phyloP scores from a whole-genome alignment of 1,140 invertebrate species.

The Heliconius nattereri region DNA sequence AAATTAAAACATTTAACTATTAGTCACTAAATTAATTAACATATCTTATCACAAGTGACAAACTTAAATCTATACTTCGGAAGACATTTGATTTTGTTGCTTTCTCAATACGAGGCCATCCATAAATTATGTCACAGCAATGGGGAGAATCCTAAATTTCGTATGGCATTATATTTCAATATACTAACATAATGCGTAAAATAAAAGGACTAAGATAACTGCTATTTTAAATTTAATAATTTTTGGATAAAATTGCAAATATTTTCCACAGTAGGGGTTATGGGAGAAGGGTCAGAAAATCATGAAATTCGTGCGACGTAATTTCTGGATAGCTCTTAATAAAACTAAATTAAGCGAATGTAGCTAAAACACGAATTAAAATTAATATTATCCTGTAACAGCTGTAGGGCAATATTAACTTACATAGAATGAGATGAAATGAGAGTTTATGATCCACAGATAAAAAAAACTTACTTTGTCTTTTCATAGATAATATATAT shows the following conservation, averaged over 20 bases:
- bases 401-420: constrained; percentile 35
- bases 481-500: not conserved
- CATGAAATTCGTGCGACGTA: no score
- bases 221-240: no score
- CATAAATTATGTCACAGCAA: no score
- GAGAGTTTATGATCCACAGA: not conserved
- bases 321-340: no score
- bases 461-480: not conserved
- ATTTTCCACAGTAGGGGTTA: no score
- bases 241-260: no score
- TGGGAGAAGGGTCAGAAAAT: no score
- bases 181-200: no score
- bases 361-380: not conserved
- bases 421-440: not conserved
- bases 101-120: not conserved
- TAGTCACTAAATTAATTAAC: constrained; percentile 5
- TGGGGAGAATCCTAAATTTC: no score
- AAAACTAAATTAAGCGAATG: no score
- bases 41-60: constrained; percentile 32
- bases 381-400: constrained; percentile 36
- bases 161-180: no score
- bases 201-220: no score
- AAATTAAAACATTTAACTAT: not conserved
- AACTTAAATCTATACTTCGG: constrained; percentile 21
- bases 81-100: constrained; percentile 43